Evolutionary conservation across 2,888 invertebrate species (phyloP), one percentile per base, ranked within the genome.

Genomic region (Rhabditoides inermis): DNA sequence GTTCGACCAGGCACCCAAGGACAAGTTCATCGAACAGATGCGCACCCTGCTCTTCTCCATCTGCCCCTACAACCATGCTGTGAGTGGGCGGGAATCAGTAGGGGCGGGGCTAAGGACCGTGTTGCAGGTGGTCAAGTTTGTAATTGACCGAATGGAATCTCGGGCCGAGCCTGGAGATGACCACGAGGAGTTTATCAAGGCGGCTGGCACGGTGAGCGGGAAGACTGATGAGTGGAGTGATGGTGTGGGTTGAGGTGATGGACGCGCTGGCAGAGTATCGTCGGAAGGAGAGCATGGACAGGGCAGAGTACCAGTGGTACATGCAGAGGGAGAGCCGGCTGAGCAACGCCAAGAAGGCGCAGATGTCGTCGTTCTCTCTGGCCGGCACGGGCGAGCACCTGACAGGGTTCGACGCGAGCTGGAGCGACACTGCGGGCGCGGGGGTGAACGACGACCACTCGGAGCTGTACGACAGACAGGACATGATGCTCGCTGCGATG

Each of bases 1-100:
- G n/a, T n/a, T n/a, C n/a, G n/a, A n/a, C n/a, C n/a, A n/a, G n/a
- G n/a, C n/a, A n/a, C n/a, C n/a, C n/a, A 28, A 45, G 7, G 7
- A 45, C 25, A 30, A 41, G 12, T 36, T 36, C 2, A 45, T 58
- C 23, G 27, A 42, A 20, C 28, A 45, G 7, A 30, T 62, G 6
- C 47, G 53, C 15, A 18, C 12, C 7, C 42, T 54, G 1, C 30
- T 61, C 20, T 57, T 62, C 28, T 41, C 57, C 1, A 39, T 68
- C 10, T 67, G 66, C 30, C 68, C 68, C 6, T 68, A 68, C 51
- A 66, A 67, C 46, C 65, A 68, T 40, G 63, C n/a, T n/a, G n/a
- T n/a, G n/a, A n/a, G n/a, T n/a, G n/a, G n/a, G n/a, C n/a, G n/a
- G n/a, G n/a, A n/a, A n/a, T n/a, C n/a, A n/a, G n/a, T n/a, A n/a